Conservation (phyloP, 2,888 invertebrate species). For the Trichopoda pennipes region DNA sequence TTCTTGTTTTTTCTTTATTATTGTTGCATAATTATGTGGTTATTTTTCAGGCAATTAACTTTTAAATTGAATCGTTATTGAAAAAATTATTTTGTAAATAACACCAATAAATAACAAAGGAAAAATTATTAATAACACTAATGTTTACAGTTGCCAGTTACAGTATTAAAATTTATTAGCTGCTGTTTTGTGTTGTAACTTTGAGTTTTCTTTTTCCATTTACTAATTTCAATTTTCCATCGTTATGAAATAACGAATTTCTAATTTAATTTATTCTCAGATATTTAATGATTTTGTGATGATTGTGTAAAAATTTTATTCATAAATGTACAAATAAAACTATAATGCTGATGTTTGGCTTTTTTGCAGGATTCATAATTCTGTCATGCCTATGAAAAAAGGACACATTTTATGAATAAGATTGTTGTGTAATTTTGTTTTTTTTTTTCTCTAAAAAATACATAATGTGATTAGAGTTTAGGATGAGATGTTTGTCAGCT, state of each 20-base stretch:
- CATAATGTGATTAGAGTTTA: too few species aligned
- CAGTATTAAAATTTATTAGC: conserved; percentile 15
- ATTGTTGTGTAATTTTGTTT: too few species aligned
- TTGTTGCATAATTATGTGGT: conserved; percentile 55
- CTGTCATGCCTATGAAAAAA: too few species aligned
- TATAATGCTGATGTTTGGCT: conserved; percentile 22
- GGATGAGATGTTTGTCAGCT: too few species aligned
- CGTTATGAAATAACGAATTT: conserved; percentile 40
- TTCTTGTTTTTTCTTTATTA: not conserved
- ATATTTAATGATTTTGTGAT: conserved; percentile 8
- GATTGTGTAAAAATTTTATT: conserved; percentile 36
- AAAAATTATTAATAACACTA: conserved; percentile 14
- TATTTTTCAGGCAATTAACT: conserved; percentile 63
- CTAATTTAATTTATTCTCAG: conserved; percentile 54
- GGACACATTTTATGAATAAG: too few species aligned
- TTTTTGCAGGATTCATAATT: not conserved
- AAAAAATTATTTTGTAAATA: conserved; percentile 9
- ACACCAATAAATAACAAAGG: conserved; percentile 15
- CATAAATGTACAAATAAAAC: conserved; percentile 38
- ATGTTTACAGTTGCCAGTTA: conserved; percentile 15
- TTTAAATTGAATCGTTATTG: conserved; percentile 64
- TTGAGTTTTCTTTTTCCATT: conserved; percentile 2
- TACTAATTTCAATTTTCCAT: too few species aligned
- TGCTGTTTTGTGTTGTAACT: not conserved
- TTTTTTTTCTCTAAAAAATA: too few species aligned